Evolutionary conservation across 2,888 invertebrate genomes (phyloP).

Genomic region (Alsophila aescularia): DNA sequence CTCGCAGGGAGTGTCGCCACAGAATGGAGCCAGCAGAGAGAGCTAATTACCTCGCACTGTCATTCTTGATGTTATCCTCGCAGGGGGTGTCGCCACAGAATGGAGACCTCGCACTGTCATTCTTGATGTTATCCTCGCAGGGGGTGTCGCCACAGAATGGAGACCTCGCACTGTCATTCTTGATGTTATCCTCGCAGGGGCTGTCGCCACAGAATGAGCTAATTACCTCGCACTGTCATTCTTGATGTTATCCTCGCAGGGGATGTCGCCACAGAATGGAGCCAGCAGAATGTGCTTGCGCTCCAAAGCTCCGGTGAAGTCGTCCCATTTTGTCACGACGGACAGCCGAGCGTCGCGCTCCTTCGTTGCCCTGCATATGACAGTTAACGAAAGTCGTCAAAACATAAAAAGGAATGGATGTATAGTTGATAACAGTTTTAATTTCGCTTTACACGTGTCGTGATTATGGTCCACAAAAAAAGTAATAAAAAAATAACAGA

Average conservation of each 20-base stretch:
- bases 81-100: conserved; percentile 96
- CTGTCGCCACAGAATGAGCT: background rate
- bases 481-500: too few species aligned
- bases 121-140: conserved; percentile 98
- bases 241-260: conserved; percentile 98
- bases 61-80: conserved; percentile 98
- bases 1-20: conserved; percentile 95
- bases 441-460: too few species aligned
- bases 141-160: too few species aligned
- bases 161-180: too few species aligned
- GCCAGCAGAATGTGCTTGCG: conserved; percentile 95
- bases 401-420: too few species aligned
- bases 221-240: conserved; percentile 94
- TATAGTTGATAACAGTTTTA: too few species aligned
- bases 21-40: conserved; percentile 97
- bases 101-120: conserved; percentile 97
- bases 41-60: conserved; percentile 94
- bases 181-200: too few species aligned
- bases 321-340: conserved; percentile 90
- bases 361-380: conserved; percentile 89
- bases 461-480: too few species aligned
- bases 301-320: conserved; percentile 92
- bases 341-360: conserved; percentile 91
- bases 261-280: conserved; percentile 96
- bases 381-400: background rate